Evolutionary conservation across 2,888 invertebrate species (phyloP).

Genomic region (Leptopilina myrica): DNA sequence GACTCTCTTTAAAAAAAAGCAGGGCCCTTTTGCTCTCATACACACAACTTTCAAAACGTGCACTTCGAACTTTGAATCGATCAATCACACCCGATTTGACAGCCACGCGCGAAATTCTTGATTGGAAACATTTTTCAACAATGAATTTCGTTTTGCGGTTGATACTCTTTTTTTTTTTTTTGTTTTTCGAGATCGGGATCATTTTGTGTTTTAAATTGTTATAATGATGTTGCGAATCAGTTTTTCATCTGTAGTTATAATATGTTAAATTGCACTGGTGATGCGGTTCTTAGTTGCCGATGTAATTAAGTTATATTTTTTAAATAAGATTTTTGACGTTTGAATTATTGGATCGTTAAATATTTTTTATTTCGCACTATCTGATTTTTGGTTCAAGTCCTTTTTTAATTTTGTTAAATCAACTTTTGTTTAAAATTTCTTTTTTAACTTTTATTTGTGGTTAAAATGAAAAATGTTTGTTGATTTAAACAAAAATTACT

Average conservation of each 20-base stretch:
- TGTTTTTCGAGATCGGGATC: conserved; percentile 7
- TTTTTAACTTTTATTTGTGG: no score
- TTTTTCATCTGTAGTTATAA: neutral
- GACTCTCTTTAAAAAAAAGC: conserved; percentile 7
- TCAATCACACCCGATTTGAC: conserved; percentile 55
- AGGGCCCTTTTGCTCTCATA: conserved; percentile 28
- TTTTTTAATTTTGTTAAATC: neutral
- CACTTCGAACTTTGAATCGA: conserved; percentile 49
- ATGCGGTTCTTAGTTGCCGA: neutral
- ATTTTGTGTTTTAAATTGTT: conserved; percentile 40
- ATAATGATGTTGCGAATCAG: neutral
- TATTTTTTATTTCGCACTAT: conserved; percentile 16
- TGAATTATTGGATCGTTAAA: conserved; percentile 15
- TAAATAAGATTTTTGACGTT: conserved; percentile 31
- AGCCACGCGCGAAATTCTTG: conserved; percentile 53
- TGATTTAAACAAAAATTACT: no score
- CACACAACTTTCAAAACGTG: conserved; percentile 23
- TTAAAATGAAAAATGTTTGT: no score
- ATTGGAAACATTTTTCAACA: conserved; percentile 53
- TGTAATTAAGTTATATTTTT: conserved; percentile 20
- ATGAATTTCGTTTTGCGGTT: conserved; percentile 11
- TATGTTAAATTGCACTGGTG: conserved; percentile 4
- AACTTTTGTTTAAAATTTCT: no score
- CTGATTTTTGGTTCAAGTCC: neutral
- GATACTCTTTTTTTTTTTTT: no score